These are phyloP conservation scores for Zaprionus taronus DNA, from an alignment of 1,140 invertebrate genomes.

Conservation along the genomic window DNA sequence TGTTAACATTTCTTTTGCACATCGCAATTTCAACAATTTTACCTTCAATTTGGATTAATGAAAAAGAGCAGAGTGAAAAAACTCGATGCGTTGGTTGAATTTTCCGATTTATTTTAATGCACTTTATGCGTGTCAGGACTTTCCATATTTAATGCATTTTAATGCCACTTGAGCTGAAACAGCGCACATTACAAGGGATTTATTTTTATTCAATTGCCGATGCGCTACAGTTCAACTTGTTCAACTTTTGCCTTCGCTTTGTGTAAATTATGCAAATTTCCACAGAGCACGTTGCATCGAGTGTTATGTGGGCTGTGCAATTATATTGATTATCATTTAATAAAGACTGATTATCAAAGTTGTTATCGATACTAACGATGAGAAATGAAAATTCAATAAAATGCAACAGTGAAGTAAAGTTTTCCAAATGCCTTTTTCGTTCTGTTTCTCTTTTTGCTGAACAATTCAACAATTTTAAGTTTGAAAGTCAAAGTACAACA, in stretches of 20 bases:
- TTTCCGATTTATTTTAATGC: constrained; percentile 69
- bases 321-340: constrained; percentile 21
- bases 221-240: neutral
- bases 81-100: neutral
- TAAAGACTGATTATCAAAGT: constrained; percentile 11
- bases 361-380: constrained; percentile 14
- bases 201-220: constrained; percentile 55
- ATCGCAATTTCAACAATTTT: constrained; percentile 6
- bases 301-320: neutral
- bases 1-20: neutral
- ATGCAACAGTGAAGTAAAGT: constrained; percentile 16
- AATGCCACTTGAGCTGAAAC: constrained; percentile 70
- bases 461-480: constrained; percentile 51
- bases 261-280: constrained; percentile 30
- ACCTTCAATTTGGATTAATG: constrained; percentile 2
- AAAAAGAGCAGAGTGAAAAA: neutral
- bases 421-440: constrained; percentile 2
- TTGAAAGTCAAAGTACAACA: constrained; percentile 41
- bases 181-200: constrained; percentile 47
- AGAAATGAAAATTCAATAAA: constrained; percentile 36
- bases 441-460: constrained; percentile 16
- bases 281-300: neutral
- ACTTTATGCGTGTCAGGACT: constrained; percentile 50
- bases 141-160: constrained; percentile 70
- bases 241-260: constrained; percentile 17